These are phyloP conservation scores for Machimus atricapillus DNA, from an alignment of 2,888 invertebrate species.

Conservation along the genomic window DNA sequence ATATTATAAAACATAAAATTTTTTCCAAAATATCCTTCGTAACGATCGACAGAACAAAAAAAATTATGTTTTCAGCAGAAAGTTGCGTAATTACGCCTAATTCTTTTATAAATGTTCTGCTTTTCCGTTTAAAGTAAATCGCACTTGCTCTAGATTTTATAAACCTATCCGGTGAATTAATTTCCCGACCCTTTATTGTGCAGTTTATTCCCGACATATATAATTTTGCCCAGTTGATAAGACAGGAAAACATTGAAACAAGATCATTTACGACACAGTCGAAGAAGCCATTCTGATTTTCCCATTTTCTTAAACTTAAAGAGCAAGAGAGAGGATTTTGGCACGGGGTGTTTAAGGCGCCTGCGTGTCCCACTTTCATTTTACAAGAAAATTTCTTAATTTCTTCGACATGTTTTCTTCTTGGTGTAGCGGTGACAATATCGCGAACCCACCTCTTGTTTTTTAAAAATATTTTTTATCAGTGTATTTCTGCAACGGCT, in stretches of 20 bases:
- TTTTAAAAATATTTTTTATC: slow-evolving; percentile 13
- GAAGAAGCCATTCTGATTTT: slow-evolving; percentile 25
- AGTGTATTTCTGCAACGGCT: neutral
- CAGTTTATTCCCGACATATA: neutral
- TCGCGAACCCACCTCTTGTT: neutral
- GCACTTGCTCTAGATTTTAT: neutral
- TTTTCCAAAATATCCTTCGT: neutral
- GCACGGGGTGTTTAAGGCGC: neutral
- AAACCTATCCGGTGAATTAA: neutral
- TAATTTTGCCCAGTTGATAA: neutral
- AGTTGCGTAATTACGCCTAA: slow-evolving; percentile 30
- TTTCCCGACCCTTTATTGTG: neutral
- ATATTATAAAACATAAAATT: neutral
- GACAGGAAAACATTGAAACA: slow-evolving; percentile 15
- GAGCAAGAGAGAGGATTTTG: neutral
- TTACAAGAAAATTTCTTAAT: neutral
- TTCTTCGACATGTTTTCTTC: slow-evolving; percentile 3
- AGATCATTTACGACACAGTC: neutral
- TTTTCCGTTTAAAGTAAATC: neutral
- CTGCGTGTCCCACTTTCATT: slow-evolving; percentile 17
- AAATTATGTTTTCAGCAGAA: neutral
- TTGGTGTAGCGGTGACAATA: neutral
- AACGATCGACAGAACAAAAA: neutral
- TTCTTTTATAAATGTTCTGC: neutral
- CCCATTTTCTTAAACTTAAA: neutral